These are phyloP conservation scores for Coleophora deauratella DNA, from an alignment of 2,888 invertebrate genomes.

Conservation along the genomic window DNA sequence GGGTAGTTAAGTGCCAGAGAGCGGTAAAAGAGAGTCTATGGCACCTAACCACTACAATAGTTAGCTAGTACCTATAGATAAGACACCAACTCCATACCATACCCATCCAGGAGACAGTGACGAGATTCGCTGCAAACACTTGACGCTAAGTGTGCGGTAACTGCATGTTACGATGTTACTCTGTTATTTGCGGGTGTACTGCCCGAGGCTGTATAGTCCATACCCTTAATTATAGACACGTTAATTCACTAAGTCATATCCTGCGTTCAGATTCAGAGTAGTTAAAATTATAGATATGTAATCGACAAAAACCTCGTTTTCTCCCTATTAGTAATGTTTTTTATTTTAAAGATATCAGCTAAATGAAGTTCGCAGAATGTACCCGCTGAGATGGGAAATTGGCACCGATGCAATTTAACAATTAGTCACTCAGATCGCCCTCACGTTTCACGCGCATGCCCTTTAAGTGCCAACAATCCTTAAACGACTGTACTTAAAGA, in stretches of 20 bases:
- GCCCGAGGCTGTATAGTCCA: slow-evolving; percentile 9
- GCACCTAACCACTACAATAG: too few species aligned
- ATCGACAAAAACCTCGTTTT: too few species aligned
- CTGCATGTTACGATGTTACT: slow-evolving; percentile 3
- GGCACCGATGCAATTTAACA: slow-evolving; percentile 37
- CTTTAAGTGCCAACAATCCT: slow-evolving; percentile 21
- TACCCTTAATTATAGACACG: too few species aligned
- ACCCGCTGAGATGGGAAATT: slow-evolving; percentile 5
- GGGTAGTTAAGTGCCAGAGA: too few species aligned
- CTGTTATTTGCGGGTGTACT: slow-evolving; percentile 20
- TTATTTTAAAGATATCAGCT: too few species aligned
- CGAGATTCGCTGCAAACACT: not conserved
- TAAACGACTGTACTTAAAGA: not conserved
- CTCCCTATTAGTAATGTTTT: too few species aligned
- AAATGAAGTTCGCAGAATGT: too few species aligned
- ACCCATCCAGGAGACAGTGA: slow-evolving; percentile 2
- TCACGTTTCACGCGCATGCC: slow-evolving; percentile 33
- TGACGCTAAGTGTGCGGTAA: slow-evolving; percentile 9
- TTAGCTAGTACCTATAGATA: too few species aligned
- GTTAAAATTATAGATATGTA: too few species aligned
- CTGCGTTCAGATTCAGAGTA: too few species aligned
- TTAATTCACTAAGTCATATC: too few species aligned
- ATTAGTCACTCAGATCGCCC: slow-evolving; percentile 41
- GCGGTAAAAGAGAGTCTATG: too few species aligned
- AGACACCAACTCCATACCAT: not conserved